Conservation (phyloP, 2,113 vertebrate genomes). For the Machaerirhynchus nigripectus region DNA sequence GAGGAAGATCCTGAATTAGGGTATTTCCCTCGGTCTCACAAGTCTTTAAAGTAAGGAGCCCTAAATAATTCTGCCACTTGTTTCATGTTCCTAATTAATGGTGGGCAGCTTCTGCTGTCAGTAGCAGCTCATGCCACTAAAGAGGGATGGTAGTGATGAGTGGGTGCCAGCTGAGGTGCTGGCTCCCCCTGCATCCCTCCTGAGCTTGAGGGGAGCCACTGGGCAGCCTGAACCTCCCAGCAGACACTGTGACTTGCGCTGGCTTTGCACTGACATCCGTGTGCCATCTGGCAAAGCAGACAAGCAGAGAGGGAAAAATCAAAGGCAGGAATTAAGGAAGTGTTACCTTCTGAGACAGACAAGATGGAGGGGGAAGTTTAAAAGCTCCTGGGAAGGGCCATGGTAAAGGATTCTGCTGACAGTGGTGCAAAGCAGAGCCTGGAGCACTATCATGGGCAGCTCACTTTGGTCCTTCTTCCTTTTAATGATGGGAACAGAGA, state of each 20-base stretch:
- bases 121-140: background rate
- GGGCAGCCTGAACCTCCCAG: background rate
- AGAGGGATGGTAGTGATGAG: background rate
- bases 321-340: background rate
- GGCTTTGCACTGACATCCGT: background rate
- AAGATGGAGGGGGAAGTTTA: background rate
- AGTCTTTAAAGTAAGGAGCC: background rate
- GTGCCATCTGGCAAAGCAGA: background rate
- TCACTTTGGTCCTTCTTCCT: background rate
- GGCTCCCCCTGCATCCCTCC: background rate
- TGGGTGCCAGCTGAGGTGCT: background rate
- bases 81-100: background rate
- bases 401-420: background rate
- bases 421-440: background rate
- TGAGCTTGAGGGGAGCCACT: fast-evolving
- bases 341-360: background rate
- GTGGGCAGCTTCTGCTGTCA: background rate
- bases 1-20: background rate
- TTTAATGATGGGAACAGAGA: background rate
- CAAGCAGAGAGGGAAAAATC: background rate
- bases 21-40: background rate
- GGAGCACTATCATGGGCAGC: background rate
- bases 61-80: background rate
- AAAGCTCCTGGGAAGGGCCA: background rate
- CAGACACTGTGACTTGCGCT: background rate